Evolutionary conservation across 1,140 invertebrate species (phyloP), one percentile per base, ranked within the genome.

Genomic region (Danaus plexippus): DNA sequence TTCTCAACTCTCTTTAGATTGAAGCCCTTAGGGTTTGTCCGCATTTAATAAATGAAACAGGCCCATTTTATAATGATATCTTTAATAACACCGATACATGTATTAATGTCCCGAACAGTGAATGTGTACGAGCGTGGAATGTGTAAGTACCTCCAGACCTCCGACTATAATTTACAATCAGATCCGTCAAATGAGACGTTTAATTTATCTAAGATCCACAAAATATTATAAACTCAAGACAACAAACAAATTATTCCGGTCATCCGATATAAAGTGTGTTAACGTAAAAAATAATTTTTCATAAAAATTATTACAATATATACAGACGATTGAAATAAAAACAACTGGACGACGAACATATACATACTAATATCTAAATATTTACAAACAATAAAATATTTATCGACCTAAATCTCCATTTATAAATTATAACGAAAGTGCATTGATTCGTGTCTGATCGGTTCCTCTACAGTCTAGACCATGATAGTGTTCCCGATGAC

Each of bases 401-500:
- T 52, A 52, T 32, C 43, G 43, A 18, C 11, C 42, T 32, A 15
- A 43, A 15, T 15, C 10, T 48, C 9, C 15, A 15, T 7, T 32
- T 51, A 51, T 8, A 41, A 15, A 13, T 42, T 8, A 52, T 42
- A 52, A 32, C 18, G 6, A 32, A 32, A 32, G 2, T 32, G 22
- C 22, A 32, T 32, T 32, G 22, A 32, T 32, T 32, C 22, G 22
- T 32, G 5, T 32, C 7, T 6, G 0, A 32, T 0, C 22, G 22
- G 22, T 8, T 32, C 22, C 22, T 32, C 22, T 32, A 43, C 52
- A 3, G 46, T 48, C 64, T 68, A 71, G 53, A 87, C 81, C 77
- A 85, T 84, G 44, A 87, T 84, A 15, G 84, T 87, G 52, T 77
- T 87, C 8, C 76, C 84, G 7, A 87, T 80, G 55, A 84, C 71